Base-by-base conservation (phyloP, 1,140 invertebrate genomes). In the Drepana arcuata region DNA sequence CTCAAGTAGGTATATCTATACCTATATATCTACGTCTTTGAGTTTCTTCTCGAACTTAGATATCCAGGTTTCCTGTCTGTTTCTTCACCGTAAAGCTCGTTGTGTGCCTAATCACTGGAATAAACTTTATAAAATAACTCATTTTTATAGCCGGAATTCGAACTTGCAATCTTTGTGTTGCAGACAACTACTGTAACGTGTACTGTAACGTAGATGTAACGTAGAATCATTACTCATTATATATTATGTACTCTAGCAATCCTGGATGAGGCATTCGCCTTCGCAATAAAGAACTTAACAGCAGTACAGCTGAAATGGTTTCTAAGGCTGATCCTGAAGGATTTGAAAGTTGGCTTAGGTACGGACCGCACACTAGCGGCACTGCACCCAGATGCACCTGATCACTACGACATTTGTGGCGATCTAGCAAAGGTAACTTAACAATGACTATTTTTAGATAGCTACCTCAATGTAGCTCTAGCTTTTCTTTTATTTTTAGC, bases 241-340 rank as follows among this genome's bases (percentile, higher is more conserved):
- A 13, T 32, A 16, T 32, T 31, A 15, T 12, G 18, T 16, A 33
- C 62, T 65, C 29, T 34, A 80, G 75, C 48, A 9, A 43, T 48
- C n/a, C 28, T 73, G 12, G 58, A 77, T 33, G 57, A 69, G 14
- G 53, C 48, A 6, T 68, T 81, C 15, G 64, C 57, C 26, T 57
- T 60, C 13, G 55, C 61, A 0, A 41, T 73, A 25, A 69, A 58
- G 33, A 71, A 57, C 25, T 37, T 91, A 51, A 88, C 87, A n/a
- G 86, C 91, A 1, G 42, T 87, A 14, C 93, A 97, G 65, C 87
- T 94, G 41, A 95, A 95, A 81, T 97, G 95, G 95, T 74, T 97
- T 0, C 92, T 96, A 1, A 83, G 94, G 46, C 91, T 98, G 32
- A 88, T 98, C 27, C 71, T 98, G 2, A 97, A 97, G 77, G 88